Evolutionary conservation across 1,140 invertebrate species (phyloP), one percentile per base, ranked within the genome.

Genomic region (Sycobia sp.): DNA sequence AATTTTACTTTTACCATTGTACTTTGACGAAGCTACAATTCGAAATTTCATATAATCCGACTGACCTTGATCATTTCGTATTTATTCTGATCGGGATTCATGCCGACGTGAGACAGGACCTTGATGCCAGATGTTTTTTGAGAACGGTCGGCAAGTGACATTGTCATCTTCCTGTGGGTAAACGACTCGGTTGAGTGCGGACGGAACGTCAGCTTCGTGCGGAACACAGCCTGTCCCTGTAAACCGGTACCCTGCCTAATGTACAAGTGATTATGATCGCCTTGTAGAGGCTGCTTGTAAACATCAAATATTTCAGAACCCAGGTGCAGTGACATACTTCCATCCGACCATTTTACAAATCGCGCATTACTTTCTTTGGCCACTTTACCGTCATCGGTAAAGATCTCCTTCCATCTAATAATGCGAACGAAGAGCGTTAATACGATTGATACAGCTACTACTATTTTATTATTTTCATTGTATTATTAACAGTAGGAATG

Each of bases 251-350:
- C 96, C 88, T 98, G 96, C 14, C 97, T 87, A 68, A 99, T 94
- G 75, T 90, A 93, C 38, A 93, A 76, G 77, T 93, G 91, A 75
- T 91, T 91, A 75, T 90, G 87, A 63, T 81, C 79, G 4, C 79
- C 90, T 70, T 91, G 90, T 29, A 95, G 77, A 0, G 94, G 92
- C 78, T 98, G 96, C 68, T 93, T 91, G 73, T 98, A 95, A 0
- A 99, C 93, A 76, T 99, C 97, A 78, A 99, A 99, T 67, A 99
- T 95, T 85, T 99, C 97, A 43, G 90, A 90, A 23, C 97, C 97
- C 39, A 99, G 86, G 82, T 98, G 94, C 18, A 99, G 81, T n/a
- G 96, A 97, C 88, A 98, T 92, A 67, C 93, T 96, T 10, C 97
- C 96, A 82, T 99, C 97, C 0, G 96, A 98, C 97, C 97, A 99